Conservation (phyloP, 2,797 vertebrate species). For the Galaxias olidus region DNA sequence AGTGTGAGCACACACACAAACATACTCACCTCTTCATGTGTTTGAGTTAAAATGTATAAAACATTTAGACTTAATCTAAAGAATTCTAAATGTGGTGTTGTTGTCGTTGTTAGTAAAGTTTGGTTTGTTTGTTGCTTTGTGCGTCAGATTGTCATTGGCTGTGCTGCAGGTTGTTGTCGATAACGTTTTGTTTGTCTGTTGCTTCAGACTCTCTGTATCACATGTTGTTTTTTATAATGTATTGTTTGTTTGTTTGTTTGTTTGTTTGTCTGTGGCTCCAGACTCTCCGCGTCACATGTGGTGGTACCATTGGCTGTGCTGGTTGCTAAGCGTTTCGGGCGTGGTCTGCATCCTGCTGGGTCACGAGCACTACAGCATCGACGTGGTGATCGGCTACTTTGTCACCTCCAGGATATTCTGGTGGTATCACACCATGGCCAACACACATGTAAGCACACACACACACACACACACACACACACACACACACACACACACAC, state of each 20-base stretch:
- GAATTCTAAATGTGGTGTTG: too few relatives aligned
- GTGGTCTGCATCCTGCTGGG: constrained; percentile 89
- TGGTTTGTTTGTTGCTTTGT: too few relatives aligned
- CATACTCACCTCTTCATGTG: too few relatives aligned
- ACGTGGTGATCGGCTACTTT: constrained; percentile 89
- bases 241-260: not conserved
- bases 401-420: constrained; percentile 89
- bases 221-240: too few relatives aligned
- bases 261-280: constrained; percentile 43
- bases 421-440: constrained; percentile 97
- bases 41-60: too few relatives aligned
- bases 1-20: too few relatives aligned
- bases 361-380: constrained; percentile 93
- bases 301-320: constrained; percentile 91
- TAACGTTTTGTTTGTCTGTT: not conserved
- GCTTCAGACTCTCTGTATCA: too few relatives aligned
- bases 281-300: constrained; percentile 88
- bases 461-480: constrained; percentile 72
- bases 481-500: not conserved
- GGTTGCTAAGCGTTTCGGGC: constrained; percentile 85
- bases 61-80: too few relatives aligned
- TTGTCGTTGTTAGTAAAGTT: too few relatives aligned
- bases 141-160: too few relatives aligned
- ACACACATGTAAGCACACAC: constrained; percentile 79
- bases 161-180: too few relatives aligned